Percentiles rank a stretch among this genome's conserved stretches.
Conservation (phyloP, 1,140 invertebrate species). For the Neodiprion fabricii region DNA sequence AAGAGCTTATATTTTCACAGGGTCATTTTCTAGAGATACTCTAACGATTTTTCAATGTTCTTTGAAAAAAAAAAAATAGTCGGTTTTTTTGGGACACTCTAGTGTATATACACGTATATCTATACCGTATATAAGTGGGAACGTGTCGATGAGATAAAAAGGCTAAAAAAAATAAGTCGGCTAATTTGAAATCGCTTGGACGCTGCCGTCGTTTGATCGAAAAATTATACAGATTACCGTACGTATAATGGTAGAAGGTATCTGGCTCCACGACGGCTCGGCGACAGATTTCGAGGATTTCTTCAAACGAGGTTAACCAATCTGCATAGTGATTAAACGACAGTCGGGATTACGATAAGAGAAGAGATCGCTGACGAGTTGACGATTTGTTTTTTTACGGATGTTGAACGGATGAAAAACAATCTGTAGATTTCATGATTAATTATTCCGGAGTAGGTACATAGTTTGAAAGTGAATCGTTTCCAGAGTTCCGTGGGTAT, state of each 20-base stretch:
- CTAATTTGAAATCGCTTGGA: neutral
- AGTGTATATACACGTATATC: too few species aligned
- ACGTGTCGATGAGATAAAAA: neutral
- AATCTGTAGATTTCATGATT: too few species aligned
- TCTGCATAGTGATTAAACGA: constrained; percentile 2
- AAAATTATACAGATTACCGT: neutral
- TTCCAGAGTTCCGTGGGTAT: too few species aligned
- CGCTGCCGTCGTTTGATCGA: neutral
- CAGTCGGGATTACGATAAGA: neutral
- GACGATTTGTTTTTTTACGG: neutral
- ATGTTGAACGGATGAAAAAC: neutral
- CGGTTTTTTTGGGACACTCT: too few species aligned
- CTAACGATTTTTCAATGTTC: too few species aligned
- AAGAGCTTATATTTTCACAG: too few species aligned
- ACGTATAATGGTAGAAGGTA: neutral
- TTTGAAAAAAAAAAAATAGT: too few species aligned
- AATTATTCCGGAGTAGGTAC: too few species aligned
- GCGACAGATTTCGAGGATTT: neutral
- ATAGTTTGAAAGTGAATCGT: too few species aligned
- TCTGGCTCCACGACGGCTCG: neutral
- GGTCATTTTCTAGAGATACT: too few species aligned
- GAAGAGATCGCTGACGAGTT: neutral
- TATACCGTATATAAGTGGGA: neutral
- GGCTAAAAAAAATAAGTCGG: neutral
- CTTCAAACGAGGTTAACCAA: neutral